phyloP scores from a whole-genome alignment of 2,888 invertebrate species.

The Galeopsomyia nigrocyanea region DNA sequence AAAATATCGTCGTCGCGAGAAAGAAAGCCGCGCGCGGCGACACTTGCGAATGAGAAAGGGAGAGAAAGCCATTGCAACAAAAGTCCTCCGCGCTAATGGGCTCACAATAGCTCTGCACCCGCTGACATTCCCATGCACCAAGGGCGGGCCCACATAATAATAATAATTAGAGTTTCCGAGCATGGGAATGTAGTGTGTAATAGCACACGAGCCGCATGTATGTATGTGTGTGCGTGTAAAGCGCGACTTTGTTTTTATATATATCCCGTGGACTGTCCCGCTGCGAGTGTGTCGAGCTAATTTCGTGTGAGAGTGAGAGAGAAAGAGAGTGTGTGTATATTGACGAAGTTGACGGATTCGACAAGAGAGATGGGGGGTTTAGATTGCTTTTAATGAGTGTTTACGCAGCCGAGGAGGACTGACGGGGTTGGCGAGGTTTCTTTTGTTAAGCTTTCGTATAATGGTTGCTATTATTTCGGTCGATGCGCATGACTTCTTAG shows the following conservation, averaged over 20 bases:
- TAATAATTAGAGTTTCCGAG: too few relatives aligned
- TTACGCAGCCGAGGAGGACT: conserved; percentile 39
- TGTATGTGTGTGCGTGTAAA: not conserved
- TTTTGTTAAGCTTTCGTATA: too few relatives aligned
- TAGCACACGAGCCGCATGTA: too few relatives aligned
- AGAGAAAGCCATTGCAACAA: too few relatives aligned
- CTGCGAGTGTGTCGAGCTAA: too few relatives aligned
- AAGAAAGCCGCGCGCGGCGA: not conserved
- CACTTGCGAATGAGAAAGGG: not conserved
- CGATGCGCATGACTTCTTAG: too few relatives aligned
- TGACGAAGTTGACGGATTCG: conserved; percentile 35
- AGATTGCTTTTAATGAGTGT: too few relatives aligned
- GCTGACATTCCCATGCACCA: conserved; percentile 58
- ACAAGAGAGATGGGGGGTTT: conserved; percentile 31
- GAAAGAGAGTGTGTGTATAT: not conserved
- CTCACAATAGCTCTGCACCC: conserved; percentile 21
- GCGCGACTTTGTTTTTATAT: conserved; percentile 29
- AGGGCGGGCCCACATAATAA: too few relatives aligned
- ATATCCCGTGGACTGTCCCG: not conserved
- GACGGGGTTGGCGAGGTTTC: conserved; percentile 33
- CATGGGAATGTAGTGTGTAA: too few relatives aligned
- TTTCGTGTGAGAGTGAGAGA: too few relatives aligned
- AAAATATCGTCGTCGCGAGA: too few relatives aligned
- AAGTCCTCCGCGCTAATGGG: conserved; percentile 14
- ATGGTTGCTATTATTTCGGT: too few relatives aligned